These are phyloP conservation scores for Gonioctena quinquepunctata DNA, from an alignment of 1,140 invertebrate species.

Conservation along the genomic window DNA sequence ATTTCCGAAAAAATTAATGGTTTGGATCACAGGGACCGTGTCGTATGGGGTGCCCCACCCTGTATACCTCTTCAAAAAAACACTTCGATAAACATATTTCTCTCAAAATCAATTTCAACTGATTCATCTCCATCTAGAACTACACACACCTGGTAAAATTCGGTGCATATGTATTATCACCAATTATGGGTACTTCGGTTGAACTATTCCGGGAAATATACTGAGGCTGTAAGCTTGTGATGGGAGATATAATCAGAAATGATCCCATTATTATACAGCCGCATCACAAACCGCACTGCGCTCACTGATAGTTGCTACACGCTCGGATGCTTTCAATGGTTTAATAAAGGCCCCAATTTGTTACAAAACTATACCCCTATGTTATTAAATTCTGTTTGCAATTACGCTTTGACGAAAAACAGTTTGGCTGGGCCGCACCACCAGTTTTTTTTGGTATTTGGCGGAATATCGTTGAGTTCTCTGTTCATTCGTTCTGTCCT, in stretches of 20 bases:
- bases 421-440: not conserved
- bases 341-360: not conserved
- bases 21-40: too few species aligned
- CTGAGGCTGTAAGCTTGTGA: slow-evolving; percentile 46
- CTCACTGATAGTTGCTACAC: slow-evolving; percentile 4
- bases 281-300: slow-evolving; percentile 31
- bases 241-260: slow-evolving; percentile 47
- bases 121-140: not conserved
- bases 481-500: too few species aligned
- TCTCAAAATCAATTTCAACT: too few species aligned
- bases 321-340: not conserved
- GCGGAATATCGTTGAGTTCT: too few species aligned
- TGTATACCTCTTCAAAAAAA: too few species aligned
- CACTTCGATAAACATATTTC: too few species aligned
- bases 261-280: slow-evolving; percentile 50
- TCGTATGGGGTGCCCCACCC: too few species aligned
- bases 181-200: slow-evolving; percentile 1
- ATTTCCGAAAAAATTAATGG: too few species aligned
- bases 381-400: not conserved
- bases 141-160: not conserved
- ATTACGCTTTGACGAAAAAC: not conserved
- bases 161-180: not conserved
- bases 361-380: not conserved
- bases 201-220: slow-evolving; percentile 35
- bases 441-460: not conserved